Evolutionary conservation across 2,888 invertebrate species (phyloP).

Genomic region (Alloscopus bannaensis): DNA sequence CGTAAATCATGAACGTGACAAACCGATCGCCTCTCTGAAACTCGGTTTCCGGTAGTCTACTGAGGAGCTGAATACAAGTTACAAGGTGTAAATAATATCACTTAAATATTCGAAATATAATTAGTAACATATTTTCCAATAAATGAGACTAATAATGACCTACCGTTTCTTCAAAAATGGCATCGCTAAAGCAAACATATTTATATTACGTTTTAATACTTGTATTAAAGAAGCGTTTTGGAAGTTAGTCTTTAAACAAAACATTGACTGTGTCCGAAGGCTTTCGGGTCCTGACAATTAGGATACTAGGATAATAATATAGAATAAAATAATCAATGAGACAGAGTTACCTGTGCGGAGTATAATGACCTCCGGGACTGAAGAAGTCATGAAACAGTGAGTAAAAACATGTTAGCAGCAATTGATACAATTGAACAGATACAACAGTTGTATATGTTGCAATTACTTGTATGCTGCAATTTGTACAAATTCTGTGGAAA

Average conservation of each 20-base stretch:
- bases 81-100: no score
- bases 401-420: background rate
- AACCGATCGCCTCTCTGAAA: constrained; percentile 72
- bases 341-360: constrained; percentile 75
- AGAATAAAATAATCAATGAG: no score
- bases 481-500: constrained; percentile 51
- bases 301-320: no score
- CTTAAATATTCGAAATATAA: constrained; percentile 13
- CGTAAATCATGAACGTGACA: constrained; percentile 74
- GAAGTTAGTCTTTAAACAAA: no score
- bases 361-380: constrained; percentile 77
- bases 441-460: no score
- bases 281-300: no score
- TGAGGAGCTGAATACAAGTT: background rate
- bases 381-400: constrained; percentile 69
- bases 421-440: background rate
- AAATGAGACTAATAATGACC: background rate
- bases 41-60: constrained; percentile 47
- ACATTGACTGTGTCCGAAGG: no score
- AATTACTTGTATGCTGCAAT: constrained; percentile 60
- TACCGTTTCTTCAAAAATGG: constrained; percentile 66
- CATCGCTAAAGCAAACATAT: constrained; percentile 65
- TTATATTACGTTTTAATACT: no score
- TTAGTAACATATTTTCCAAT: background rate
- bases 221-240: no score